These are phyloP conservation scores for Deilephila porcellus DNA, from an alignment of 2,888 invertebrate species.

Conservation along the genomic window DNA sequence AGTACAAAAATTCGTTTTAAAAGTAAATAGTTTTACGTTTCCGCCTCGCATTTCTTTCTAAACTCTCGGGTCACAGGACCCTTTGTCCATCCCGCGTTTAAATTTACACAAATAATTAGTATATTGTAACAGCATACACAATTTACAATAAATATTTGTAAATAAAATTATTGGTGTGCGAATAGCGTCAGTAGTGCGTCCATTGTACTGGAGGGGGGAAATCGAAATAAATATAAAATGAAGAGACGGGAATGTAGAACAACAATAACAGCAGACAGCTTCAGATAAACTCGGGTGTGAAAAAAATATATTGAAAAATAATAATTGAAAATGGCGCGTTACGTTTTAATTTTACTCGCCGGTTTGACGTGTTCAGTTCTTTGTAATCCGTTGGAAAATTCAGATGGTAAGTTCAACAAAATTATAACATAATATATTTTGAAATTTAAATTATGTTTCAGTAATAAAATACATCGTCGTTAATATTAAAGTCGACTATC, in stretches of 20 bases:
- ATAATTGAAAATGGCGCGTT: slow-evolving; percentile 45
- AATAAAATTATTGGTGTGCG: slow-evolving; percentile 47
- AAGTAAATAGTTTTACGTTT: not conserved
- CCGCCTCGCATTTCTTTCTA: not conserved
- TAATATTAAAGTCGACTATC: too few relatives aligned
- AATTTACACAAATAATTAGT: slow-evolving; percentile 45
- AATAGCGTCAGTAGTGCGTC: slow-evolving; percentile 47
- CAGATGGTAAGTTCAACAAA: slow-evolving; percentile 45
- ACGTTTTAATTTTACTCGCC: slow-evolving; percentile 48
- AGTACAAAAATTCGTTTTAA: too few relatives aligned
- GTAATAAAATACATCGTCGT: not conserved
- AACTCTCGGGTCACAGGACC: not conserved
- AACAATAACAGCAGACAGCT: slow-evolving; percentile 20
- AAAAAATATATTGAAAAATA: not conserved
- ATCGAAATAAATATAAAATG: slow-evolving; percentile 42
- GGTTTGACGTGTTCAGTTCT: slow-evolving; percentile 46
- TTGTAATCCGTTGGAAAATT: slow-evolving; percentile 54
- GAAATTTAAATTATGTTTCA: not conserved
- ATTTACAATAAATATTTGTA: slow-evolving; percentile 51
- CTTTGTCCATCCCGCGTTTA: slow-evolving; percentile 3
- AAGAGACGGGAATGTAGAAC: slow-evolving; percentile 18
- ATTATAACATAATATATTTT: not conserved
- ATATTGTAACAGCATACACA: slow-evolving; percentile 41
- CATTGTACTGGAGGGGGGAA: slow-evolving; percentile 12
- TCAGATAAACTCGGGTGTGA: slow-evolving; percentile 4